Evolutionary conservation across 2,113 vertebrate species (phyloP), one percentile per base, ranked within the genome.

Genomic region (Sebastes schlegelii): DNA sequence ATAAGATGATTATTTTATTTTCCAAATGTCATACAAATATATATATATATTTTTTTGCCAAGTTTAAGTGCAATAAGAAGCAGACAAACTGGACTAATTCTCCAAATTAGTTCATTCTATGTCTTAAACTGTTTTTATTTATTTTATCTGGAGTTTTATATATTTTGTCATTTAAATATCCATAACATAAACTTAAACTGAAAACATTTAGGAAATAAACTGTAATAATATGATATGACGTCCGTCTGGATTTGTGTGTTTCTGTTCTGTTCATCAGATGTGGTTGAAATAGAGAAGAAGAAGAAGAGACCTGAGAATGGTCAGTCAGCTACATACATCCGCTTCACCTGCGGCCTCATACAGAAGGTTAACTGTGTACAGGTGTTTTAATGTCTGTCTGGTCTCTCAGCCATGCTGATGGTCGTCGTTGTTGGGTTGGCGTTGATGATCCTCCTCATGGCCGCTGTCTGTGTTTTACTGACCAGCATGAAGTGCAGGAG

Each of bases 401-500:
- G 1, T 82, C n/a, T 23, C 16, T 45, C 65, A 90, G 86, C 49
- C 65, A 58, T 91, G 46, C 40, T 92, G 73, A 9, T 88, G 64
- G 48, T 83, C 0, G 79, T 70, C 0, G 72, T 91, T 0, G 69
- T 73, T 1, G 65, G 79, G 0, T 11, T 90, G 69, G 82, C 66
- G 1, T 49, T 91, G 0, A 72, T 91, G 77, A 26, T 77, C 13
- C 0, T 91, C 45, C 61, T 93, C 4, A 42, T 72, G 51, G 71
- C 52, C 0, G 26, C 73, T 0, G 62, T 90, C 60, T 86, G 91
- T 4, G 57, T 80, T 11, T 43, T 93, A n/a, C 69, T 91, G 48
- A 74, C 51, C 23, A 54, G 81, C 60, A 4, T 82, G 17, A 91
- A 52, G 72, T 85, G 86, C 74, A 81, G 79, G 54, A 89, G 63